phyloP scores from a whole-genome alignment of 2,888 invertebrate species.

The Gymnocheta viridis region DNA sequence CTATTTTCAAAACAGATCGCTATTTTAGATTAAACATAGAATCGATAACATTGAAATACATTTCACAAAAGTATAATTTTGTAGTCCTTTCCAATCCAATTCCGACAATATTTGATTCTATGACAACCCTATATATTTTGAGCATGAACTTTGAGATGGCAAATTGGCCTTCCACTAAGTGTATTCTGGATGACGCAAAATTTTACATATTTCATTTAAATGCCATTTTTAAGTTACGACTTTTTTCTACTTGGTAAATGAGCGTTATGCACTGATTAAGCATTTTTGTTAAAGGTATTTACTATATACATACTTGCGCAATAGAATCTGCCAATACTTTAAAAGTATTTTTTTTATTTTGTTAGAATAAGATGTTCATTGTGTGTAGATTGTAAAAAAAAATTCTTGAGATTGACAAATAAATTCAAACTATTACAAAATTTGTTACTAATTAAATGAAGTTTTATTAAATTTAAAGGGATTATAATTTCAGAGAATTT shows the following conservation, averaged over 20 bases:
- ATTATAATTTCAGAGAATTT: not conserved
- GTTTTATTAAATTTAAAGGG: not conserved
- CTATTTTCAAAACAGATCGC: too few species aligned
- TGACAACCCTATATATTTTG: too few species aligned
- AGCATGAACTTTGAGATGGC: too few species aligned
- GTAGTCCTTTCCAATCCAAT: too few species aligned
- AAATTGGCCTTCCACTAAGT: too few species aligned
- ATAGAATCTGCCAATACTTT: not conserved
- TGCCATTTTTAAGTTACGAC: not conserved
- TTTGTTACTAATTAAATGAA: constrained; percentile 10
- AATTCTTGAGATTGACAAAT: not conserved
- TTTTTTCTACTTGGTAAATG: not conserved
- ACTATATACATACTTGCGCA: not conserved
- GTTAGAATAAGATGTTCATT: constrained; percentile 6
- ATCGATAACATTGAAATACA: too few species aligned
- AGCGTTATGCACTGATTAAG: not conserved
- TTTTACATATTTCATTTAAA: not conserved
- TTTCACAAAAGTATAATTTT: too few species aligned
- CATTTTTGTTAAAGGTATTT: not conserved
- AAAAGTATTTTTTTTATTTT: not conserved
- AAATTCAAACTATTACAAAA: not conserved
- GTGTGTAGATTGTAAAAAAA: constrained; percentile 1
- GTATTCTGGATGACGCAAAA: too few species aligned
- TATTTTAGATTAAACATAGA: too few species aligned
- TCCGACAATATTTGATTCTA: too few species aligned